phyloP scores from a whole-genome alignment of 2,113 vertebrate species.

The Euleptes europaea region DNA sequence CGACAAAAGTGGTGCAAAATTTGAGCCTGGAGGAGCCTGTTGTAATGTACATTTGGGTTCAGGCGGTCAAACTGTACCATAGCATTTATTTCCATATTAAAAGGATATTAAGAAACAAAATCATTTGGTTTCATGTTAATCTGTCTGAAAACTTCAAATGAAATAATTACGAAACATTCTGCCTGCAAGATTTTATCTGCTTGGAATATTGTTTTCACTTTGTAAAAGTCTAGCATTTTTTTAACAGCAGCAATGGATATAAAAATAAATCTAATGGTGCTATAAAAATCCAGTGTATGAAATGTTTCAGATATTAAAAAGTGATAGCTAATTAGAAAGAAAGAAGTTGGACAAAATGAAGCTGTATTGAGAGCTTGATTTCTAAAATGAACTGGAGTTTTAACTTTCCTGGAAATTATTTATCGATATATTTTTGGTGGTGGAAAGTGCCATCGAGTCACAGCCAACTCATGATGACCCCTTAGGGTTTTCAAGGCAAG shows the following conservation, averaged over 20 bases:
- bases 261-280: slow-evolving; percentile 58
- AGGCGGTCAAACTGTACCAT: slow-evolving; percentile 24
- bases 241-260: slow-evolving; percentile 44
- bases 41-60: not conserved
- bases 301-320: slow-evolving; percentile 33
- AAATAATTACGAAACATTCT: slow-evolving; percentile 59
- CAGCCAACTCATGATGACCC: too few species aligned
- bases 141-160: slow-evolving; percentile 48
- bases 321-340: slow-evolving; percentile 10
- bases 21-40: not conserved
- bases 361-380: not conserved
- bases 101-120: slow-evolving; percentile 43
- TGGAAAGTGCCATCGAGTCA: too few species aligned
- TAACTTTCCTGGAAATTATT: too few species aligned
- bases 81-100: slow-evolving; percentile 47
- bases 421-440: too few species aligned
- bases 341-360: not conserved
- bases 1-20: not conserved
- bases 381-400: not conserved
- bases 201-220: slow-evolving; percentile 48
- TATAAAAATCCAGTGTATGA: slow-evolving; percentile 51
- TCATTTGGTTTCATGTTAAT: slow-evolving; percentile 55
- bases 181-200: slow-evolving; percentile 51
- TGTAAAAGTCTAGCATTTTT: slow-evolving; percentile 50
- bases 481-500: too few species aligned